phyloP scores from a whole-genome alignment of 2,888 invertebrate species.

The Linnaemya vulpina region DNA sequence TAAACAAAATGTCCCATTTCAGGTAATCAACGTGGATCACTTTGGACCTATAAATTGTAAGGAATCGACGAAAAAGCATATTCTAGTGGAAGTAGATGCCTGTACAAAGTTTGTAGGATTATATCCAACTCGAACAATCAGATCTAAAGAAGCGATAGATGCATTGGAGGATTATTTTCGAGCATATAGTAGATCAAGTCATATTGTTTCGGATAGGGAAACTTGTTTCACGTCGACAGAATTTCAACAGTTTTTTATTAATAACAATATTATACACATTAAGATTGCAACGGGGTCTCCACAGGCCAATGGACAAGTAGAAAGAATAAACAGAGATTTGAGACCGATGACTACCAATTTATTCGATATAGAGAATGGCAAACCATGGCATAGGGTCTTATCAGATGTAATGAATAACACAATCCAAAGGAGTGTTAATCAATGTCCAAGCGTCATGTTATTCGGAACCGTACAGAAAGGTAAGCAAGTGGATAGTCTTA shows the following conservation, averaged over 20 bases:
- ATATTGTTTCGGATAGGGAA: conserved; percentile 39
- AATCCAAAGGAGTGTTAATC: conserved; percentile 52
- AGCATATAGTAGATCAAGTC: conserved; percentile 24
- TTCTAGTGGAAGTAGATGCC: conserved; percentile 61
- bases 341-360: conserved; percentile 67
- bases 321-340: conserved; percentile 55
- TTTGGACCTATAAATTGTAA: conserved; percentile 63
- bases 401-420: conserved; percentile 67
- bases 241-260: conserved; percentile 42
- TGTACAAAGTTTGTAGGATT: conserved; percentile 61
- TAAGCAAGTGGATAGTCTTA: conserved; percentile 58
- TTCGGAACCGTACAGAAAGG: no score
- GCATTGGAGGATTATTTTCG: conserved; percentile 46
- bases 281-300: conserved; percentile 60
- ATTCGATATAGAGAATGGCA: conserved; percentile 14
- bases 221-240: conserved; percentile 49
- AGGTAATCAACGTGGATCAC: conserved; percentile 66
- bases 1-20: conserved; percentile 60
- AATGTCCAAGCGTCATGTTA: conserved; percentile 60
- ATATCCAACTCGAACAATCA: conserved; percentile 46
- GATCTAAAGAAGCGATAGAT: conserved; percentile 36
- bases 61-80: conserved; percentile 26
- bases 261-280: conserved; percentile 45
- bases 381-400: conserved; percentile 49
- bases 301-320: conserved; percentile 62